Conservation (phyloP, 2,113 vertebrate species). For the Sinocyclocheilus grahami region DNA sequence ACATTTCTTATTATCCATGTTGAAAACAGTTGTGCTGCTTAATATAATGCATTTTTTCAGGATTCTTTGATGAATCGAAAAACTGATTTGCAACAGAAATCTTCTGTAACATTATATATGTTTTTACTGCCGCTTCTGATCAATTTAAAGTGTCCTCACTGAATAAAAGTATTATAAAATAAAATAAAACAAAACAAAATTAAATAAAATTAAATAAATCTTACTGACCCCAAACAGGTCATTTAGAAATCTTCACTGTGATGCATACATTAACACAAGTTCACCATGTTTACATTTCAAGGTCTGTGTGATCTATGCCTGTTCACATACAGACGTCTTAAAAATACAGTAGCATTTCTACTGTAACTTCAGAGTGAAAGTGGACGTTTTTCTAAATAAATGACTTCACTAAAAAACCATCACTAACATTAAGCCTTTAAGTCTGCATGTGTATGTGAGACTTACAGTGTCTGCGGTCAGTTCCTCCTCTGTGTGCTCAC, state of each 20-base stretch:
- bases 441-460: neutral
- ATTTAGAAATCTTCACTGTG: neutral
- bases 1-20: neutral
- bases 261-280: neutral
- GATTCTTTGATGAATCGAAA: too few relatives aligned
- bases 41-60: neutral
- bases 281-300: neutral
- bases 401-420: neutral
- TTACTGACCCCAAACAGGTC: neutral
- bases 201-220: too few relatives aligned
- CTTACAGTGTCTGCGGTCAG: conserved; percentile 83
- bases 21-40: neutral
- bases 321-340: neutral
- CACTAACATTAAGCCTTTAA: neutral
- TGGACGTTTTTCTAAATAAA: neutral
- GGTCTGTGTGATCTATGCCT: too few relatives aligned
- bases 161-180: too few relatives aligned
- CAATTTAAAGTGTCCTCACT: too few relatives aligned
- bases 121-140: too few relatives aligned
- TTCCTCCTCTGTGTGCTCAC: conserved; percentile 74
- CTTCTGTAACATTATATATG: too few relatives aligned
- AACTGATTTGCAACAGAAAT: too few relatives aligned
- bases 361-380: neutral
- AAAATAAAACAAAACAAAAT: too few relatives aligned
- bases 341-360: neutral